Conservation (phyloP, 2,888 invertebrate genomes). For the Lochmaea crataegi region DNA sequence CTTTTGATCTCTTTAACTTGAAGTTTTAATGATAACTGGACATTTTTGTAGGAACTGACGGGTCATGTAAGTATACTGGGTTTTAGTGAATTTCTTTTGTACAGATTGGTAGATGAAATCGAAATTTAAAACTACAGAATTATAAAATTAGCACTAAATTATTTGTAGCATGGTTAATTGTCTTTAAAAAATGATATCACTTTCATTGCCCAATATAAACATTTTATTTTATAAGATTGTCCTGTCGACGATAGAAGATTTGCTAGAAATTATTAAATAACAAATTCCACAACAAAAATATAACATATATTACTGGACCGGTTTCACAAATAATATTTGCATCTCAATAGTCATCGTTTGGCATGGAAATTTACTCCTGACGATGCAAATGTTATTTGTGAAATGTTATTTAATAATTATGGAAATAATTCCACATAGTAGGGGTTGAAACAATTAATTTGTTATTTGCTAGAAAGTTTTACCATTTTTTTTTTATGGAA, state of each 20-base stretch:
- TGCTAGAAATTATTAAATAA: too few species aligned
- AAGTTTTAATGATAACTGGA: background rate
- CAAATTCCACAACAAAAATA: too few species aligned
- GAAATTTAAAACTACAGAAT: background rate
- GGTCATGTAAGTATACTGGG: slow-evolving; percentile 16
- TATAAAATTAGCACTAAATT: background rate
- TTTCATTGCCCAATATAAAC: background rate
- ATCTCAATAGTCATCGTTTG: too few species aligned
- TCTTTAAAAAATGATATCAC: background rate
- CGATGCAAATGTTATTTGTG: too few species aligned
- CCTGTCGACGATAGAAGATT: background rate
- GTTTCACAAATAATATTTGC: too few species aligned
- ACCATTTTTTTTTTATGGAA: background rate
- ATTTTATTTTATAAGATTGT: background rate
- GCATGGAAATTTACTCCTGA: too few species aligned
- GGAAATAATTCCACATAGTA: too few species aligned
- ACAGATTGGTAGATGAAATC: background rate
- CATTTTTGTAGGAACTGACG: slow-evolving; percentile 18
- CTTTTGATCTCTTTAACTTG: background rate
- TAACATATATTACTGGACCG: too few species aligned
- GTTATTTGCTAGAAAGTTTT: background rate
- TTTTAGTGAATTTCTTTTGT: slow-evolving; percentile 7
- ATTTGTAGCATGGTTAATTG: background rate
- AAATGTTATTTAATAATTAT: too few species aligned
- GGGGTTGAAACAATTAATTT: too few species aligned